Evolutionary conservation across 2,797 vertebrate species (phyloP).

Genomic region (Onychomys leucogaster): DNA sequence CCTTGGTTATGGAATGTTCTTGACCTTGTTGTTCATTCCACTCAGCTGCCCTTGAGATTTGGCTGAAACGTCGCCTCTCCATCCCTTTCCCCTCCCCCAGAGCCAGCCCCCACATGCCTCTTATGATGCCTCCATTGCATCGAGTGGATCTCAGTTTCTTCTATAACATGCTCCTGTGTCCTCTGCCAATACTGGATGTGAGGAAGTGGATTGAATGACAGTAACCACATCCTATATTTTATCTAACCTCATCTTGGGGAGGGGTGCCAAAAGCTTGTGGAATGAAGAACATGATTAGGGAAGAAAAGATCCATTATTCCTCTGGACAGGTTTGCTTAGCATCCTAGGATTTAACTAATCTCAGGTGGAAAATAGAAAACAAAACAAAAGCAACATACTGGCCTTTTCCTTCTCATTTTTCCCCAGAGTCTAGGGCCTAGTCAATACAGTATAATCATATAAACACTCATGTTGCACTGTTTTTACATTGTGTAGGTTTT

Average conservation of each 20-base stretch:
- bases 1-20: conserved; percentile 26
- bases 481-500: neutral
- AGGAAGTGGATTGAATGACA: neutral
- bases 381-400: neutral
- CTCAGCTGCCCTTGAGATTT: neutral
- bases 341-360: too few species aligned
- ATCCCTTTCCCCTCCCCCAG: neutral
- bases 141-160: neutral
- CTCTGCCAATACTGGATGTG: neutral
- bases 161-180: rapidly evolving
- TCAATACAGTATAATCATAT: neutral
- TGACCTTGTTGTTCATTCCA: neutral
- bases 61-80: neutral
- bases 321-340: neutral
- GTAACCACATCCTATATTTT: neutral
- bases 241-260: neutral
- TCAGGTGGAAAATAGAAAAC: neutral
- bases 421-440: neutral
- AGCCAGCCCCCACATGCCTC: neutral
- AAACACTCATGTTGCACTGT: neutral
- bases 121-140: too few species aligned
- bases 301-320: neutral
- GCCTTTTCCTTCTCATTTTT: neutral
- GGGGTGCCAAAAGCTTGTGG: neutral
- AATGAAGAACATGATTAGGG: neutral